Conservation (phyloP, 2,797 vertebrate genomes). For the Micromesistius poutassou region DNA sequence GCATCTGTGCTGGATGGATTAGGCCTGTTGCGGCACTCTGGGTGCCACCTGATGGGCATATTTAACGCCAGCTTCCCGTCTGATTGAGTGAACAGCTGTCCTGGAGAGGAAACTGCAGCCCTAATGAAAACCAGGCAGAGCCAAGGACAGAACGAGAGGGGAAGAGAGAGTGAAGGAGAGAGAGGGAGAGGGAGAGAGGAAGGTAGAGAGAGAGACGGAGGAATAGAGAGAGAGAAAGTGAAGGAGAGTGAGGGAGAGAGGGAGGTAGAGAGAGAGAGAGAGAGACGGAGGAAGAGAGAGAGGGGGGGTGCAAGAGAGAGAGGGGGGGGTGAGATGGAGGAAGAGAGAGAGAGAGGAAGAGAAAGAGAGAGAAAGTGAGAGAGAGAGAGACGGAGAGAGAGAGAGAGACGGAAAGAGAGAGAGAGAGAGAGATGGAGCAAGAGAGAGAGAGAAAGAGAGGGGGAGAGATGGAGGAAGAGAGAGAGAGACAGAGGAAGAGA, state of each 20-base stretch:
- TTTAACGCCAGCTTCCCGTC: constrained; percentile 64
- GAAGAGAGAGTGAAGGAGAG: neutral
- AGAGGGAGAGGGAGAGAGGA: constrained; percentile 10
- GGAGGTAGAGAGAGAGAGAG: constrained; percentile 16
- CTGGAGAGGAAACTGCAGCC: constrained; percentile 44
- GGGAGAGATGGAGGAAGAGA: constrained; percentile 26
- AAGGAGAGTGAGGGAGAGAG: constrained; percentile 22
- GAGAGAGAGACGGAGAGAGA: neutral
- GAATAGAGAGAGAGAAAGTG: constrained; percentile 20
- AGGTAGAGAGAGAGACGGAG: constrained; percentile 21
- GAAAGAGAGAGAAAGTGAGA: neutral
- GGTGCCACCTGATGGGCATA: constrained; percentile 63
- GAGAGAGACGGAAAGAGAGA: constrained; percentile 15
- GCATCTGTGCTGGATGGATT: constrained; percentile 68
- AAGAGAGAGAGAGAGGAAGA: constrained; percentile 14
- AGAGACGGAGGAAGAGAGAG: constrained; percentile 16
- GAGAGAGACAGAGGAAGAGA: neutral
- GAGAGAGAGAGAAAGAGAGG: constrained; percentile 25
- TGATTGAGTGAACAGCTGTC: constrained; percentile 67
- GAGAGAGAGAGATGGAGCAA: constrained; percentile 18
- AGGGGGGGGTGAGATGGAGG: constrained; percentile 10
- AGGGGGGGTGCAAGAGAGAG: constrained; percentile 26
- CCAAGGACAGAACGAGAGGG: constrained; percentile 37
- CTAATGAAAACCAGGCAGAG: constrained; percentile 48
- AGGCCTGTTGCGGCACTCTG: constrained; percentile 53